Percentiles rank a stretch among this genome's conserved stretches.
Conservation (phyloP, 2,113 vertebrate species). For the Platichthys flesus region DNA sequence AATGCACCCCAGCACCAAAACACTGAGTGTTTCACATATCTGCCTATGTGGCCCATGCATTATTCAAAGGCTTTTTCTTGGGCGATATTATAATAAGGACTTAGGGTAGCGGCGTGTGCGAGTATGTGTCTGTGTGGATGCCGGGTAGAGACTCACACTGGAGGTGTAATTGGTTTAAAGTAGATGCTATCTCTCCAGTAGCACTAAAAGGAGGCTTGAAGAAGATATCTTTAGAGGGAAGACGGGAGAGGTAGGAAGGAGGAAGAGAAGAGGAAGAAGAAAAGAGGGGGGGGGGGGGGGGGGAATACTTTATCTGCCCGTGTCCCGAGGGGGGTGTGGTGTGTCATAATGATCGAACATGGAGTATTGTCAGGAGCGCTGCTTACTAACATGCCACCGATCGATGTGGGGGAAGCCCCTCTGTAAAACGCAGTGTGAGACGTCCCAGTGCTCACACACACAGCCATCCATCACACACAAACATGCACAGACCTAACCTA, state of each 20-base stretch:
- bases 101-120: conserved; percentile 50
- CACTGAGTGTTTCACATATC: conserved; percentile 75
- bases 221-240: conserved; percentile 70
- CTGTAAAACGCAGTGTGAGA: conserved; percentile 74
- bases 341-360: conserved; percentile 78
- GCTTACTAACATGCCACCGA: conserved; percentile 77
- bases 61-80: conserved; percentile 82
- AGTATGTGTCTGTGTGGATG: conserved; percentile 44
- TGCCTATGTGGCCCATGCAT: conserved; percentile 81
- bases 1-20: conserved; percentile 71
- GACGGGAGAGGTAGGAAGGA: conserved; percentile 45
- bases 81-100: conserved; percentile 83
- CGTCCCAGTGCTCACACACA: conserved; percentile 31
- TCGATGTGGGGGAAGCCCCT: conserved; percentile 75
- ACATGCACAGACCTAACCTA: conserved; percentile 21
- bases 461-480: conserved; percentile 46
- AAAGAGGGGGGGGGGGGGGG: conserved; percentile 6
- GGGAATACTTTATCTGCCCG: conserved; percentile 61
- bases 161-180: conserved; percentile 86
- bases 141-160: conserved; percentile 55
- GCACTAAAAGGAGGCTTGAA: conserved; percentile 78
- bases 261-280: conserved; percentile 37
- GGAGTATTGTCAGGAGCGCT: conserved; percentile 77
- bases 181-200: conserved; percentile 77
- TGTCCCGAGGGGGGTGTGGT: conserved; percentile 65